A percentile compares a stretch with the other conserved stretches of the same genome.
These are phyloP conservation scores for Hydrolagus affinis DNA, from an alignment of 2,113 vertebrate genomes.

Conservation along the genomic window DNA sequence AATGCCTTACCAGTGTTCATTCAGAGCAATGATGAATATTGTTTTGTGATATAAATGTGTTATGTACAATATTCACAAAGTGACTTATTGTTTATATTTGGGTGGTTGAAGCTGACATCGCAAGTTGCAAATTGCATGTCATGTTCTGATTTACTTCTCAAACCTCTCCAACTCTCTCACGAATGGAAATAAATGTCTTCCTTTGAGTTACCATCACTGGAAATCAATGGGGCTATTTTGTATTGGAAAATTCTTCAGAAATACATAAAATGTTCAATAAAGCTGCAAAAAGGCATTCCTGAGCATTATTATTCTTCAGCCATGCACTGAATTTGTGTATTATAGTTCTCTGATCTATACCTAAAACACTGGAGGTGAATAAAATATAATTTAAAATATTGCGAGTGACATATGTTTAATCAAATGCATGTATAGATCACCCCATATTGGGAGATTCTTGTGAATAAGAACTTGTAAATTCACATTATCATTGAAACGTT, in stretches of 20 bases:
- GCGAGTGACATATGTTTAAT: background rate
- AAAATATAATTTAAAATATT: background rate
- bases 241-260: background rate
- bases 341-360: background rate
- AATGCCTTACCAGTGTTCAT: background rate
- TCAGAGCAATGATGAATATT: background rate
- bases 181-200: no score
- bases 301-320: background rate
- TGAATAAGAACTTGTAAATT: no score
- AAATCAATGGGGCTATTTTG: background rate
- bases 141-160: background rate
- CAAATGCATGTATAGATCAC: background rate
- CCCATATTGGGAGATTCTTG: background rate
- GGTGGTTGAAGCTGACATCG: background rate
- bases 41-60: constrained; percentile 2
- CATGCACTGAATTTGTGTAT: background rate
- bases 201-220: background rate
- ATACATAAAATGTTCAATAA: constrained; percentile 13
- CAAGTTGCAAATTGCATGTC: constrained; percentile 2
- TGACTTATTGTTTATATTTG: background rate
- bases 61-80: background rate
- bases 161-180: background rate
- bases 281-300: background rate
- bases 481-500: no score
- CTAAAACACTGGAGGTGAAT: constrained; percentile 14